Evolutionary conservation across 64 coral and sea anemone genomes (phyloP).

Genomic region (Montipora foliosa): DNA sequence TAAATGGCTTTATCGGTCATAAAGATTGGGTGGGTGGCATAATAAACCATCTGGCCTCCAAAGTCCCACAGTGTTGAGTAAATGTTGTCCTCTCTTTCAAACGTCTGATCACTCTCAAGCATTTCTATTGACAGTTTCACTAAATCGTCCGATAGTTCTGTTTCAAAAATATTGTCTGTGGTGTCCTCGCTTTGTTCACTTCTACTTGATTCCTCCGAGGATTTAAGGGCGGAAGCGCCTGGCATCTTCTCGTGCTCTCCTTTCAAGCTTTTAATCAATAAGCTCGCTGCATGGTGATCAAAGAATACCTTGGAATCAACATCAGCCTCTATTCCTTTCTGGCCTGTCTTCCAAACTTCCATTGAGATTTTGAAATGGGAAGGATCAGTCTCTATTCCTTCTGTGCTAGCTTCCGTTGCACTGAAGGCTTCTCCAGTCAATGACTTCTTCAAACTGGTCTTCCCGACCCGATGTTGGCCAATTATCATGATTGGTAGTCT

Average conservation of each 20-base stretch:
- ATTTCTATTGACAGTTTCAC: background rate
- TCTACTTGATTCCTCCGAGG: background rate
- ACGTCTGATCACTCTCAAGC: background rate
- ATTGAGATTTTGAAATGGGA: background rate
- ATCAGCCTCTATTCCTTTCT: background rate
- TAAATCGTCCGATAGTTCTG: background rate
- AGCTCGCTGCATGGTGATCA: background rate
- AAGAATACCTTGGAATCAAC: background rate
- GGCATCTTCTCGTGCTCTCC: background rate
- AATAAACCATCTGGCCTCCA: background rate
- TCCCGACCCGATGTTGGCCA: background rate
- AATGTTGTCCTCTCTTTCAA: background rate
- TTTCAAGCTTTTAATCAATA: background rate
- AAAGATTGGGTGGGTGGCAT: background rate
- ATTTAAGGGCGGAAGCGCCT: too few relatives aligned
- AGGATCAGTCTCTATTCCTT: background rate
- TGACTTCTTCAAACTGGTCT: background rate
- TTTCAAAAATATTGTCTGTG: too few relatives aligned
- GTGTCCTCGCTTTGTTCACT: background rate
- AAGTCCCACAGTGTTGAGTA: conserved; percentile 22
- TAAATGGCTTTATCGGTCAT: background rate
- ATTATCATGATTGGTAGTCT: background rate
- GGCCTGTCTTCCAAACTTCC: background rate
- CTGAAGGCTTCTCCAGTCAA: background rate
- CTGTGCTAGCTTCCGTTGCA: background rate